Evolutionary conservation across 2,113 vertebrate species (phyloP).

Genomic region (Silurus glanis): DNA sequence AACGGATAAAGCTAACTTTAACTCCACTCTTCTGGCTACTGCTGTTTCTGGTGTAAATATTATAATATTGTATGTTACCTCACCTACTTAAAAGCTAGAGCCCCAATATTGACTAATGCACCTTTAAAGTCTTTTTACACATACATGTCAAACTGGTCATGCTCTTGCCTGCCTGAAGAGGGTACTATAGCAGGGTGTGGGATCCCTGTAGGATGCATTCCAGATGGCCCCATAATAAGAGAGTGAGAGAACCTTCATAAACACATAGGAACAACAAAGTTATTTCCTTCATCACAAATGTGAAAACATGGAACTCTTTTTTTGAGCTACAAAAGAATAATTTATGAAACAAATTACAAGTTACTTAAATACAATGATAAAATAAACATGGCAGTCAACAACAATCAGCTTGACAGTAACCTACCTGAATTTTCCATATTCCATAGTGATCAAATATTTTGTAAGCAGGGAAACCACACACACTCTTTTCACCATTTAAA

Average conservation of each 20-base stretch:
- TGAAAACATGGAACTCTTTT: neutral
- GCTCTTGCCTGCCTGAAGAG: constrained; percentile 90
- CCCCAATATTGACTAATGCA: neutral
- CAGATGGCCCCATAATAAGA: constrained; percentile 86
- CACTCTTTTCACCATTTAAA: neutral
- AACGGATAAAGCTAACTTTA: neutral
- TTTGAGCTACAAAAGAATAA: neutral
- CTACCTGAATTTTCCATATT: neutral
- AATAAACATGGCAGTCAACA: neutral
- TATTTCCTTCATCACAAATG: constrained; percentile 7
- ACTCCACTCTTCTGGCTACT: neutral
- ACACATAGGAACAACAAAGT: constrained; percentile 32
- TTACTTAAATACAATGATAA: neutral
- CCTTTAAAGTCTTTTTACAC: constrained; percentile 61
- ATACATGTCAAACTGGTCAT: constrained; percentile 90
- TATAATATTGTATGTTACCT: neutral
- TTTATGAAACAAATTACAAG: neutral
- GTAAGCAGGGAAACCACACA: neutral
- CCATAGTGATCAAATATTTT: neutral
- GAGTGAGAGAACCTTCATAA: constrained; percentile 90
- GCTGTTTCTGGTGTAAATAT: neutral
- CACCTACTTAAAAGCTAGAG: neutral
- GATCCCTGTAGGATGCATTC: constrained; percentile 94
- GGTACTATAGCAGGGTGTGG: constrained; percentile 94
- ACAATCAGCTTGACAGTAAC: neutral